Evolutionary conservation across 2,888 invertebrate genomes (phyloP), one percentile per base, ranked within the genome.

Genomic region (Maniola hyperantus): DNA sequence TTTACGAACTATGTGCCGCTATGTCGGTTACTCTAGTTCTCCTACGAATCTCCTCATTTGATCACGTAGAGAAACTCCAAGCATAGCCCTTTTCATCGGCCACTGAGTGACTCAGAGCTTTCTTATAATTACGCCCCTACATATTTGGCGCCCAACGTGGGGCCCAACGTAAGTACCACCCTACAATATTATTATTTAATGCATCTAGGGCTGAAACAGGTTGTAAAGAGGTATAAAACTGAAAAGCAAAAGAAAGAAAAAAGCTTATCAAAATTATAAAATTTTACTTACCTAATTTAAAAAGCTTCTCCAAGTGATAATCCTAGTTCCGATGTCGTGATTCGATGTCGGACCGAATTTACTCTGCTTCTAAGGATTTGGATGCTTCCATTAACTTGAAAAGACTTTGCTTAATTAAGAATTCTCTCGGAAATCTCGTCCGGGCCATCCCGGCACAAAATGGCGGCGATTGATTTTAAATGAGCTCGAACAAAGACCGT

Each of bases 381-480:
- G 86, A 81, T 83, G 82, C 83, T 77, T 85, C 90, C 89, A 91
- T 91, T 91, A 89, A 86, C 77, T 83, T 86, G 88, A 89, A 88
- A 90, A 89, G 85, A 85, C 87, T 82, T 80, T 81, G 84, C 88
- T 91, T 91, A 91, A 91, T 91, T 91, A 91, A 87, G 89, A 88
- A 91, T 91, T 91, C 90, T 80, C 90, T 90, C 82, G 80, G 78
- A 89, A 91, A 89, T 89, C 88, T 87, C 87, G 82, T 80, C 84
- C 81, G 78, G 79, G 77, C 81, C 83, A 80, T 85, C 83, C 85
- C 81, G 77, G 79, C 44, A 82, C 82, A 80, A 81, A 86, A 90
- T 85, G 83, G 86, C 84, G 78, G 78, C 88, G 86, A 91, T 91
- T 91, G 91, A 89, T 91, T 91, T 88, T 91, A 88, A 91, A 90